Evolutionary conservation across 2,888 invertebrate species (phyloP).

Genomic region (Zaprionus obscuricornis): DNA sequence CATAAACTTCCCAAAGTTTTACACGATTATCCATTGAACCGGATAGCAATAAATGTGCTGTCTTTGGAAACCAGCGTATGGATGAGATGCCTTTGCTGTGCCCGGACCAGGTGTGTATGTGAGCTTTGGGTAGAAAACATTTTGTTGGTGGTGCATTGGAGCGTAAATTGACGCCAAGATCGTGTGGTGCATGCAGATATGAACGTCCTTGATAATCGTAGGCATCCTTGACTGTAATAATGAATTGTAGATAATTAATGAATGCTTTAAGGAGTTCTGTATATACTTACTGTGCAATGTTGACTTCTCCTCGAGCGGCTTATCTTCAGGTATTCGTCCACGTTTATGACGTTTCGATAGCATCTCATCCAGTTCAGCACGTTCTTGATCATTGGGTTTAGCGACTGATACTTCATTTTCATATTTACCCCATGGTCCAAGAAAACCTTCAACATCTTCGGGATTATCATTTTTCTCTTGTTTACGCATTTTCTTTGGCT

Average conservation of each 20-base stretch:
- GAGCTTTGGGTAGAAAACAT: conserved; percentile 97
- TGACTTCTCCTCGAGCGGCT: conserved; percentile 97
- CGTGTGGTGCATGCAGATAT: conserved; percentile 96
- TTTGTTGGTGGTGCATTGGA: conserved; percentile 95
- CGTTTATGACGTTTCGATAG: conserved; percentile 95
- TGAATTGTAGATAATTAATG: not conserved
- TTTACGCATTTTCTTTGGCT: conserved; percentile 92
- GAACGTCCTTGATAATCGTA: conserved; percentile 98
- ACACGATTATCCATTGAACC: conserved; percentile 98
- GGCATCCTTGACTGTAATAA: conserved; percentile 91
- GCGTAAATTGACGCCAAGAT: conserved; percentile 94
- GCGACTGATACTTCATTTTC: conserved; percentile 94
- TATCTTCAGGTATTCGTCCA: conserved; percentile 93
- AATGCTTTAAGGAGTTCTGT: not conserved
- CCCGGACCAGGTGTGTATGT: conserved; percentile 98
- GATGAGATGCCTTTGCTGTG: conserved; percentile 98
- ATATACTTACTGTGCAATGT: conserved; percentile 91
- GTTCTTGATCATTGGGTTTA: conserved; percentile 96
- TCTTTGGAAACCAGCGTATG: conserved; percentile 96
- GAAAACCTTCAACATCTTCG: conserved; percentile 95
- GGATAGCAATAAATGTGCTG: conserved; percentile 97
- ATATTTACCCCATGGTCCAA: conserved; percentile 99
- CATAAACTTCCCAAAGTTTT: conserved; percentile 99
- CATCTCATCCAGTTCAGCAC: conserved; percentile 96
- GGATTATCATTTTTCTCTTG: conserved; percentile 95